Percentiles rank a stretch among this genome's conserved stretches.
Evolutionary conservation across 2,888 invertebrate species (phyloP).

Genomic region (Tillus elongatus): DNA sequence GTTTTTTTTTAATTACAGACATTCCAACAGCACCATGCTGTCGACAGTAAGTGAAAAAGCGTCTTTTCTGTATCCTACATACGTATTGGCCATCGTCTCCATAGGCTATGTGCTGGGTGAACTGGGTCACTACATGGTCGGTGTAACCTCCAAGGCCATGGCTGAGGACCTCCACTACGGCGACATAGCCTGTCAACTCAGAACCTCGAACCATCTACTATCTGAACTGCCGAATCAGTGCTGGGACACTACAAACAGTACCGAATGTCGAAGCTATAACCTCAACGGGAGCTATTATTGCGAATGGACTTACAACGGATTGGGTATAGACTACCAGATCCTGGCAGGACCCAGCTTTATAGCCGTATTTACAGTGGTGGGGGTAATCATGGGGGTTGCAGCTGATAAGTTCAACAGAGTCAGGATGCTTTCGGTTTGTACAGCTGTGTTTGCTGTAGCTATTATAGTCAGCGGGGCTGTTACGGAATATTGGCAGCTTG

Average conservation of each 20-base stretch:
- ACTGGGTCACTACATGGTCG: conserved; percentile 80
- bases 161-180: conserved; percentile 80
- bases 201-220: conserved; percentile 49
- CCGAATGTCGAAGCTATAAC: conserved; percentile 39
- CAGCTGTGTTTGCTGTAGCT: conserved; percentile 71
- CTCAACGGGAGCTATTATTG: conserved; percentile 70
- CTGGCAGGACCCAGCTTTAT: conserved; percentile 90
- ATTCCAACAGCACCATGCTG: conserved; percentile 38
- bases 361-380: conserved; percentile 80
- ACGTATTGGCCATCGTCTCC: conserved; percentile 70
- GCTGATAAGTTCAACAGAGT: conserved; percentile 75
- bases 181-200: conserved; percentile 75
- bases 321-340: conserved; percentile 86
- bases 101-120: conserved; percentile 80
- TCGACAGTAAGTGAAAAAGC: conserved; percentile 48
- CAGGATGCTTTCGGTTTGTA: conserved; percentile 64
- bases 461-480: conserved; percentile 80
- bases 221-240: conserved; percentile 49
- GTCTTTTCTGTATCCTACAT: conserved; percentile 63
- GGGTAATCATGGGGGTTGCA: conserved; percentile 73
- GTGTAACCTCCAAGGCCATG: conserved; percentile 79
- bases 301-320: conserved; percentile 88
- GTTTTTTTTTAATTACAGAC: no score
- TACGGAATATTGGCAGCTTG: conserved; percentile 82
- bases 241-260: conserved; percentile 44